These are phyloP conservation scores for Pristionchus maxplancki DNA, from an alignment of 2,888 invertebrate species.

Conservation along the genomic window DNA sequence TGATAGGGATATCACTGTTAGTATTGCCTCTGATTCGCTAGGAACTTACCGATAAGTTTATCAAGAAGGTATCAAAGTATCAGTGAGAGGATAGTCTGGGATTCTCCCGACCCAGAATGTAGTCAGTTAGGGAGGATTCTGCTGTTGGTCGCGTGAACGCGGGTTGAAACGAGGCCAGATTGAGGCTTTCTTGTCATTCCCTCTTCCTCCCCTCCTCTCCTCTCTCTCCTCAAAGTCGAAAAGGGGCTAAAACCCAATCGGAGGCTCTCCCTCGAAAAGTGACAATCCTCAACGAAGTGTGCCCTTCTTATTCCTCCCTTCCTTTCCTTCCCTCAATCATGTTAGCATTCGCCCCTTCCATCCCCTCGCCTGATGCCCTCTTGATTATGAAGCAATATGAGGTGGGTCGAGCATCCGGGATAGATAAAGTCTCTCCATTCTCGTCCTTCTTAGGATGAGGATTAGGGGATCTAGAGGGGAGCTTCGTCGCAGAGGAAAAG, in stretches of 20 bases:
- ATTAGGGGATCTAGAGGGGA: not conserved
- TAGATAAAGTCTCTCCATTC: not conserved
- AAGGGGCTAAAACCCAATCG: conserved; percentile 41
- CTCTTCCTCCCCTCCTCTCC: conserved; percentile 13
- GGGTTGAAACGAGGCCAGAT: conserved; percentile 40
- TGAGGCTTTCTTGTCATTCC: conserved; percentile 4
- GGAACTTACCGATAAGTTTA: too few relatives aligned
- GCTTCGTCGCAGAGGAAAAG: not conserved
- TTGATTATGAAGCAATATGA: conserved; percentile 15
- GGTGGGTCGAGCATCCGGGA: not conserved
- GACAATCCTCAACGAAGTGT: conserved; percentile 2
- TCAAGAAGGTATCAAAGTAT: too few relatives aligned
- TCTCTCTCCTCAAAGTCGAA: not conserved
- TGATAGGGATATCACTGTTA: not conserved
- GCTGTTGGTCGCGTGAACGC: not conserved
- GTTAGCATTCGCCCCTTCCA: conserved; percentile 5
- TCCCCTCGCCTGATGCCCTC: not conserved
- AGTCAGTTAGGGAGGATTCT: not conserved
- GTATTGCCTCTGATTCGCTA: not conserved
- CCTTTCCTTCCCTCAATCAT: not conserved
- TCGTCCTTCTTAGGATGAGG: not conserved
- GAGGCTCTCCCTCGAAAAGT: not conserved
- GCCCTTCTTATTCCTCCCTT: not conserved
- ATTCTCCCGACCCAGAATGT: not conserved
- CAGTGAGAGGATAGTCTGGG: not conserved